phyloP scores from a whole-genome alignment of 2,113 vertebrate genomes.

The Entomyzon cyanotis region DNA sequence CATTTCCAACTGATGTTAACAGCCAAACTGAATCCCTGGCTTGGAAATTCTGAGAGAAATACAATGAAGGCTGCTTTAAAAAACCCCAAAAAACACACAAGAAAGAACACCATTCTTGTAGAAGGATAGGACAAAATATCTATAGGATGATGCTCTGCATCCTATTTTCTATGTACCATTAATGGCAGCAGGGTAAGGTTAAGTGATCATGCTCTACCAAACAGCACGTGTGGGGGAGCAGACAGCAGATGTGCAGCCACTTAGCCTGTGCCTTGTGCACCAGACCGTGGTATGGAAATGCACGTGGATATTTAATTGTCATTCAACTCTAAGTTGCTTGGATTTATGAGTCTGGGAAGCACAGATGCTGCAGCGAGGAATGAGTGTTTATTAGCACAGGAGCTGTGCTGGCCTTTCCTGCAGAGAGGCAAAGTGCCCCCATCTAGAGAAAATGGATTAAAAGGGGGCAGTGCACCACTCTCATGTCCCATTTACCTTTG shows the following conservation, averaged over 20 bases:
- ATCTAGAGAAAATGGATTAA: neutral
- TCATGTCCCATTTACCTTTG: slow-evolving; percentile 13
- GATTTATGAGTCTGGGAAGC: slow-evolving; percentile 45
- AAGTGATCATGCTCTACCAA: neutral
- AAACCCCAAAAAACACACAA: too few relatives aligned
- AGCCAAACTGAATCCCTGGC: neutral
- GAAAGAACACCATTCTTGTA: neutral
- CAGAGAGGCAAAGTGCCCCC: neutral
- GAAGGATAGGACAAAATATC: neutral
- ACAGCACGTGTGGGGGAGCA: neutral
- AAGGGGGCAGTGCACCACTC: neutral
- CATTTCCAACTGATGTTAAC: neutral
- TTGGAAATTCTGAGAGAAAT: neutral
- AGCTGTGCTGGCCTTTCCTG: neutral
- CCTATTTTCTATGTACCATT: neutral
- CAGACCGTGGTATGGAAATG: neutral
- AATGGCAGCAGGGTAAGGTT: neutral
- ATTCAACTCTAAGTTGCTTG: slow-evolving; percentile 32
- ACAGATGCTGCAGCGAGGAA: slow-evolving; percentile 19
- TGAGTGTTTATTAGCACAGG: slow-evolving; percentile 30
- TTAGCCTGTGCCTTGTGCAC: neutral
- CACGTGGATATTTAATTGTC: slow-evolving; percentile 42
- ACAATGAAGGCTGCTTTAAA: neutral
- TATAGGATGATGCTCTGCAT: neutral
- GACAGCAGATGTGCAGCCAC: slow-evolving; percentile 23